phyloP scores from a whole-genome alignment of 1,140 invertebrate genomes.

The Aphaenogaster floridana region DNA sequence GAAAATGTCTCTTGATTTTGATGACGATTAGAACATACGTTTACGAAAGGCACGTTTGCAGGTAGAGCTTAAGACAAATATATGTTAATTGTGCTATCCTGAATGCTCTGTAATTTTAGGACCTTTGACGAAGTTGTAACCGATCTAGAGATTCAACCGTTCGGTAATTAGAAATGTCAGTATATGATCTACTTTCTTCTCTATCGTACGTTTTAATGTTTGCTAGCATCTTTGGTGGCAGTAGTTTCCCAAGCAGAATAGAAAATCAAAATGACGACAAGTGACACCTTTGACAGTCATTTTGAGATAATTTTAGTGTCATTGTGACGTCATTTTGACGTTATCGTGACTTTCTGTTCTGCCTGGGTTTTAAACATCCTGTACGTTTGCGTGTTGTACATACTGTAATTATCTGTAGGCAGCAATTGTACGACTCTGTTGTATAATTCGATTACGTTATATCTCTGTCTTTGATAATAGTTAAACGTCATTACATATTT shows the following conservation, averaged over 20 bases:
- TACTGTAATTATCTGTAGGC: background rate
- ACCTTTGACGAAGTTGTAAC: background rate
- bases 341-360: no score
- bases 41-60: background rate
- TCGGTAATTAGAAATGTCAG: background rate
- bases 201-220: background rate
- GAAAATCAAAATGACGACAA: no score
- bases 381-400: background rate
- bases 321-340: no score
- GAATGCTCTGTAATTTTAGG: background rate
- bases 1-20: background rate
- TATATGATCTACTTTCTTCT: background rate
- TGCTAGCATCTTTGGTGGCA: no score
- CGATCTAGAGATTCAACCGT: background rate
- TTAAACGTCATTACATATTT: background rate
- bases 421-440: conserved; percentile 4
- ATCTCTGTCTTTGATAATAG: background rate
- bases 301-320: no score
- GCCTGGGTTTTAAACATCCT: background rate
- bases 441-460: background rate
- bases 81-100: background rate
- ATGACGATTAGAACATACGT: background rate
- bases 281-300: no score
- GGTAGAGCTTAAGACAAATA: background rate
- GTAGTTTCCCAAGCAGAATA: no score